Conservation (phyloP, 35 echinoderm and acorn worm species). For the Ptychodera flava region DNA sequence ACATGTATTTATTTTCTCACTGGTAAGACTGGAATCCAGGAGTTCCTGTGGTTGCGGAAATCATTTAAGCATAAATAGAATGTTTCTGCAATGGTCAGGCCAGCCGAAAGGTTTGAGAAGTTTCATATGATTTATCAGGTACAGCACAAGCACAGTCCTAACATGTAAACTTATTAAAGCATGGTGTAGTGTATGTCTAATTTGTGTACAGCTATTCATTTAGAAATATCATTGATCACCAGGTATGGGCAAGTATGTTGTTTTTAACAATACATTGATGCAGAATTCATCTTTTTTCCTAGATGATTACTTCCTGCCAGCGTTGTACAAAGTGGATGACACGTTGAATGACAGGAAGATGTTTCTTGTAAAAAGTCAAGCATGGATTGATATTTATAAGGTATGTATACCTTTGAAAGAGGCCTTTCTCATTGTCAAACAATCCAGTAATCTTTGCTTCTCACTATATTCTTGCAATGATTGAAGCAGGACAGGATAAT, state of each 20-base stretch:
- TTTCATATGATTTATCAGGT: background rate
- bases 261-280: background rate
- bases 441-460: too few relatives aligned
- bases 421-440: too few relatives aligned
- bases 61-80: background rate
- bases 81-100: background rate
- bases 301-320: background rate
- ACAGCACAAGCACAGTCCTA: background rate
- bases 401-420: too few relatives aligned
- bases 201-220: background rate
- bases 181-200: too few relatives aligned
- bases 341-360: background rate
- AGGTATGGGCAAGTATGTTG: background rate
- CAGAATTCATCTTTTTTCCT: background rate
- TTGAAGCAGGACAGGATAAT: too few relatives aligned
- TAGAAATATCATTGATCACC: background rate
- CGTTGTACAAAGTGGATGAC: background rate
- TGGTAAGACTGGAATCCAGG: too few relatives aligned
- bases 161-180: background rate
- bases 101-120: background rate
- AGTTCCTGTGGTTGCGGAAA: background rate
- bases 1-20: too few relatives aligned
- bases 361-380: background rate
- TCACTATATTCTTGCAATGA: too few relatives aligned
- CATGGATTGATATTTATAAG: background rate